Conservation (phyloP, 2,113 vertebrate genomes). For the Eulacestoma nigropectus region DNA sequence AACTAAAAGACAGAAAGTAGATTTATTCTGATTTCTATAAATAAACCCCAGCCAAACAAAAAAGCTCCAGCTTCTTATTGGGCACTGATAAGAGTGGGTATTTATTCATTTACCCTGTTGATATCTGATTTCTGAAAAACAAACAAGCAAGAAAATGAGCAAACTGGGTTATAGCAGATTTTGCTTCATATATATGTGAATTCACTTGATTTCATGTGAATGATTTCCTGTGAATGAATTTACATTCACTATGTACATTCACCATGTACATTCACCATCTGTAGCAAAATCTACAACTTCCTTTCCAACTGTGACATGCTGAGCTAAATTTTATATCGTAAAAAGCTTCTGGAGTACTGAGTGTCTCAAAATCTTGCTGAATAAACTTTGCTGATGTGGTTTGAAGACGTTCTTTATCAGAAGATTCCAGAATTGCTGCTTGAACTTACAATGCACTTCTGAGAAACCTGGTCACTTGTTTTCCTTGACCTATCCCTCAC, state of each 20-base stretch:
- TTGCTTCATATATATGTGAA: not conserved
- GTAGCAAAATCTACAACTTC: not conserved
- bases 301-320: not conserved
- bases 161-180: not conserved
- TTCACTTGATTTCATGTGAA: not conserved
- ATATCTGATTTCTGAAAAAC: not conserved
- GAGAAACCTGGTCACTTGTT: not conserved
- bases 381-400: not conserved
- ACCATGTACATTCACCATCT: not conserved
- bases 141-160: not conserved
- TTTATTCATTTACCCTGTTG: not conserved
- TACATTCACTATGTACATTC: not conserved
- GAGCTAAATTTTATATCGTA: not conserved
- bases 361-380: not conserved
- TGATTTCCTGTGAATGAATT: not conserved
- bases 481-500: not conserved
- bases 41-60: accelerated
- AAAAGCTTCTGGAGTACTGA: not conserved
- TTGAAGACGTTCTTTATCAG: not conserved
- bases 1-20: not conserved
- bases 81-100: accelerated
- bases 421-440: not conserved
- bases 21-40: not conserved
- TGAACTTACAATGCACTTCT: not conserved
- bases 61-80: accelerated